Percentiles rank a stretch among this genome's conserved stretches.
Evolutionary conservation across 1,140 invertebrate genomes (phyloP).

Genomic region (Hyles euphorbiae): DNA sequence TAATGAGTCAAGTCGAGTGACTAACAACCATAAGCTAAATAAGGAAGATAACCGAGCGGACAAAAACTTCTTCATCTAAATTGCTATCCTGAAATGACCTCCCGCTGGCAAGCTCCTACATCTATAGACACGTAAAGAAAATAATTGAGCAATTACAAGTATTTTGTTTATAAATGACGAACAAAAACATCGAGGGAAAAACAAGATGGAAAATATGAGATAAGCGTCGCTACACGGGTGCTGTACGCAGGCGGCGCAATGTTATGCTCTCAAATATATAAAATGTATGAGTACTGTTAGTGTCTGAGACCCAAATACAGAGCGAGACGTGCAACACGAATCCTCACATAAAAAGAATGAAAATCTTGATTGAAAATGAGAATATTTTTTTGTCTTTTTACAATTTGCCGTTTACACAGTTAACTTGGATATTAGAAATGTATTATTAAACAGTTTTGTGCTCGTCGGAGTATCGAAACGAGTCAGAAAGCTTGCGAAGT

Average conservation of each 20-base stretch:
- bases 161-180: background rate
- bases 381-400: constrained; percentile 1
- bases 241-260: background rate
- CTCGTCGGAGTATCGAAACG: too few species aligned
- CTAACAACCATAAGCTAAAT: too few species aligned
- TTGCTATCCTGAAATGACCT: too few species aligned
- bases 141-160: background rate
- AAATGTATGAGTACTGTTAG: constrained; percentile 12
- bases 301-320: constrained; percentile 6
- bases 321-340: constrained; percentile 6
- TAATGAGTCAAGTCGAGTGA: too few species aligned
- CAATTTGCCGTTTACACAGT: background rate
- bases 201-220: background rate
- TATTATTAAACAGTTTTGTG: too few species aligned
- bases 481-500: too few species aligned
- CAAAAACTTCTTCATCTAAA: too few species aligned
- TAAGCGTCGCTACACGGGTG: too few species aligned
- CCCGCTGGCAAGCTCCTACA: too few species aligned
- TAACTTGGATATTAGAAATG: background rate
- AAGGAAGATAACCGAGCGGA: too few species aligned
- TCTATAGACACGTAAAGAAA: background rate
- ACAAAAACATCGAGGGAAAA: constrained; percentile 1
- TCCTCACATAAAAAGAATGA: constrained; percentile 4
- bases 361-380: constrained; percentile 3
- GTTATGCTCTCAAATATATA: constrained; percentile 1